Evolutionary conservation across 2,888 invertebrate genomes (phyloP), one percentile per base, ranked within the genome.

Genomic region (Drosophila nigricruria): DNA sequence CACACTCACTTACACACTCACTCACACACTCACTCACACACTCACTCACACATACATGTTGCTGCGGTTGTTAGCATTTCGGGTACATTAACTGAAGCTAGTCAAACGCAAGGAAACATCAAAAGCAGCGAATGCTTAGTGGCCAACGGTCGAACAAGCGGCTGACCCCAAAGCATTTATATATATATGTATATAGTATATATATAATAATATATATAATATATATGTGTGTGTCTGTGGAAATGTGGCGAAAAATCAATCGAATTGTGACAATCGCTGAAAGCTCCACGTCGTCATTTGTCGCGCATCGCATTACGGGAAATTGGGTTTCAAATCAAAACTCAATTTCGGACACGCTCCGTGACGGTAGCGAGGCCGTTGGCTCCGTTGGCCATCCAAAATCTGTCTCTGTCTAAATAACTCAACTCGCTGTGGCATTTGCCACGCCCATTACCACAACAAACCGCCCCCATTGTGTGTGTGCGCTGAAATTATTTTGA

Each of bases 401-500:
- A 81, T 84, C 88, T 72, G 89, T 85, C 84, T 77, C 85, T 73
- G 89, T 85, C 89, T 81, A 85, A 85, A 85, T 85, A 89, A 79
- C 76, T 79, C 68, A 74, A 70, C 74, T 72, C 18, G 40, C 40
- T 40, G 42, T 56, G 40, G 42, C 56, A 9, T 5, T 18, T 23
- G 30, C 20, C 56, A 32, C 30, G 42, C 54, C 54, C 54, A 5
- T 30, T 20, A 40, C 20, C 43, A 54, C 43, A 27, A 30, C 42
- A 23, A 5, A 9, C 12, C 8, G 25, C n/a, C 63, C 52, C 23
- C 16, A 18, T 2, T 36, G 1, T 72, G 63, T 59, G 60, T 69
- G 81, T 52, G 57, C 65, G 79, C 79, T 73, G 78, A 87, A 87
- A 86, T 86, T 87, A 87, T 87, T 87, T 83, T 85, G 83, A 80